phyloP scores from a whole-genome alignment of 2,797 vertebrate species.

The Enteromius fasciolatus region DNA sequence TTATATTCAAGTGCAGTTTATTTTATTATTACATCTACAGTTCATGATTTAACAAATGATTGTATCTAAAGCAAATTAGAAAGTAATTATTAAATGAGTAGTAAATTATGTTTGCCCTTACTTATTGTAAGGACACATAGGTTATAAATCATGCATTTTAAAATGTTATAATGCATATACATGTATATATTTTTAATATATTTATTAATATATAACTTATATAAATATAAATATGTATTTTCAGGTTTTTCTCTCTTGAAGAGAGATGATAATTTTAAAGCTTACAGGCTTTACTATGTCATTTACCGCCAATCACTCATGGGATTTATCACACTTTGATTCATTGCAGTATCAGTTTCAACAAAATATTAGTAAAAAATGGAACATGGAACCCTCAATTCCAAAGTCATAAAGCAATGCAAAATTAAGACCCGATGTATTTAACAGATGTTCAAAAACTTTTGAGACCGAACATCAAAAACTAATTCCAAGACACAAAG shows the following conservation, averaged over 20 bases:
- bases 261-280: background rate
- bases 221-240: too few species aligned
- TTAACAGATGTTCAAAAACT: background rate
- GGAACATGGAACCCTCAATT: conserved; percentile 86
- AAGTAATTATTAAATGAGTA: too few species aligned
- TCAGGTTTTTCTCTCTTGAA: background rate
- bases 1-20: background rate
- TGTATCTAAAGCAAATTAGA: background rate
- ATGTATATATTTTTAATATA: too few species aligned
- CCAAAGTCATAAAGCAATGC: conserved; percentile 97
- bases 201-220: too few species aligned
- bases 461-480: background rate
- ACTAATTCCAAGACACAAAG: background rate
- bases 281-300: background rate
- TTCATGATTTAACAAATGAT: background rate
- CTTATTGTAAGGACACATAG: background rate
- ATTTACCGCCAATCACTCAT: background rate
- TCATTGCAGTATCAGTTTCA: background rate
- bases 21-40: background rate
- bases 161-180: too few species aligned
- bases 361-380: background rate
- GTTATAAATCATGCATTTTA: background rate
- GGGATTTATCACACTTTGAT: background rate
- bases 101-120: too few species aligned
- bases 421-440: conserved; percentile 92